Evolutionary conservation across 2,888 invertebrate species (phyloP), one percentile per base, ranked within the genome.

Genomic region (Dicranocentrus wangi): DNA sequence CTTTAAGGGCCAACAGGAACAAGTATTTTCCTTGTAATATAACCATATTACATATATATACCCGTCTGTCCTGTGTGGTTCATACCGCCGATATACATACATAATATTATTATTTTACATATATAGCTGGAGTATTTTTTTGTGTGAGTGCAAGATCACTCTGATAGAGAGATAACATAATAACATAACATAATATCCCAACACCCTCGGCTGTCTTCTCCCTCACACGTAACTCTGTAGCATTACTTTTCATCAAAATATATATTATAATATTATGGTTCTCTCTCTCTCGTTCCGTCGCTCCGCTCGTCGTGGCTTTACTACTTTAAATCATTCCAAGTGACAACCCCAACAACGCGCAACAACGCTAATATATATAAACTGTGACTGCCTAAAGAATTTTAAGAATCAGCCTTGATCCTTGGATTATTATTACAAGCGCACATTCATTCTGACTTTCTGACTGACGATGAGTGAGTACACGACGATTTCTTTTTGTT

Each of bases 121-220:
- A 13, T 51, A 21, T 2, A 55, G 3, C 60, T 60, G 60, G 60
- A 60, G 27, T 27, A n/a, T n/a, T 60, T 60, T 60, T n/a, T 15
- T 27, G 60, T 21, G 68, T 47, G 68, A n/a, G 51, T 51, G 15
- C 42, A 23, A 15, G 10, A 70, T 39, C 63, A 73, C n/a, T n/a
- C 17, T 73, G 73, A 73, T 73, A 65, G 73, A 73, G 73, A 32
- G 73, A 73, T 73, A 73, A 63, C 28, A 43, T 63, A 72, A 60
- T 72, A 63, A 51, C 63, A 63, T 32, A 73, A 53, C 73, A 53
- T 73, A 17, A n/a, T 53, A 65, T 39, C 73, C n/a, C 25, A 73
- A 63, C 65, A 63, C 73, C 63, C 63, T 51, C 51, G 47, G 47
- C 63, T 73, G 63, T 58, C 71, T 61, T 8, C 17, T 66, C 27